Conservation (phyloP, 2,888 invertebrate species). For the Hypselothyrea guttata region DNA sequence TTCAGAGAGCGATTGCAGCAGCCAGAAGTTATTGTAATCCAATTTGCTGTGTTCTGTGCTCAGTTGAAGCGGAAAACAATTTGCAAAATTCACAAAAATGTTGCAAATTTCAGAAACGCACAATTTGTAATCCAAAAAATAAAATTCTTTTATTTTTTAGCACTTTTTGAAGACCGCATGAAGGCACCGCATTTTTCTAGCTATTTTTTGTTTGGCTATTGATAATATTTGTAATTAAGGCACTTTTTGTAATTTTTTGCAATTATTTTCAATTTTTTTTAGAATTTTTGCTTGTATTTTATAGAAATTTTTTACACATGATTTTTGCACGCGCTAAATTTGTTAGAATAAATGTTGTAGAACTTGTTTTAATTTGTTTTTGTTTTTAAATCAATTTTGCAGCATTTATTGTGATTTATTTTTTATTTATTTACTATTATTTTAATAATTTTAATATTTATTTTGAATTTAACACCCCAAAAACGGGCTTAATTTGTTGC, state of each 20-base stretch:
- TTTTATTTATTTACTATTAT: too few relatives aligned
- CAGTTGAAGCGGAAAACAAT: slow-evolving; percentile 31
- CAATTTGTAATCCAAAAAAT: slow-evolving; percentile 1
- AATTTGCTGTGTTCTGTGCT: slow-evolving; percentile 61
- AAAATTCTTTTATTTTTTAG: slow-evolving; percentile 17
- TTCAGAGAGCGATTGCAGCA: slow-evolving; percentile 67
- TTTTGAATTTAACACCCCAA: too few relatives aligned
- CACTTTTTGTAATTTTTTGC: slow-evolving; percentile 39
- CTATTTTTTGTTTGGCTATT: slow-evolving; percentile 15
- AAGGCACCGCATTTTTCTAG: slow-evolving; percentile 66
- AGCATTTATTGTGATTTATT: too few relatives aligned
- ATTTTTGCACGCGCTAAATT: slow-evolving; percentile 41
- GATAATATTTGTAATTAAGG: slow-evolving; percentile 29
- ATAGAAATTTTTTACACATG: slow-evolving; percentile 24
- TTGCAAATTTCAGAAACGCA: slow-evolving; percentile 4
- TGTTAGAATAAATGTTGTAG: slow-evolving; percentile 44
- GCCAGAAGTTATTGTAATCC: slow-evolving; percentile 70
- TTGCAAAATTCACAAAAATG: slow-evolving; percentile 14
- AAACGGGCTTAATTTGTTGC: too few relatives aligned
- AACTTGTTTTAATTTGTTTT: slow-evolving; percentile 18
- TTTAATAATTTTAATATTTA: too few relatives aligned
- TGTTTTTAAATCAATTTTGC: slow-evolving; percentile 46
- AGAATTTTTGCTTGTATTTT: slow-evolving; percentile 12
- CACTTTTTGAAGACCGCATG: slow-evolving; percentile 39
- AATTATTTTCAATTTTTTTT: slow-evolving; percentile 12